These are phyloP conservation scores for Lottia scabra DNA, from an alignment of 2,888 invertebrate species.

Conservation along the genomic window DNA sequence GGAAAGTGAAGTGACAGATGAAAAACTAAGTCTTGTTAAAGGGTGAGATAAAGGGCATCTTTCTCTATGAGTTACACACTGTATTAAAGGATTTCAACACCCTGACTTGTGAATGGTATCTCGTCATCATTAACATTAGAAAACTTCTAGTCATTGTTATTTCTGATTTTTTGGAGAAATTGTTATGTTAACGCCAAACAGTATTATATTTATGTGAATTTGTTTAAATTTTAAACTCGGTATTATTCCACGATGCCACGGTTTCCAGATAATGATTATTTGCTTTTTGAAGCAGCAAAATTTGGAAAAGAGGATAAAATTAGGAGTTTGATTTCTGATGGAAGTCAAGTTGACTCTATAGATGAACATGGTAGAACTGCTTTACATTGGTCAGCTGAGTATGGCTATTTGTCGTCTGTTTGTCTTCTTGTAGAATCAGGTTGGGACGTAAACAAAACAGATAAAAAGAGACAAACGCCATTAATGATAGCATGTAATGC, in stretches of 20 bases:
- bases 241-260: conserved; percentile 14
- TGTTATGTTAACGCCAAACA: no score
- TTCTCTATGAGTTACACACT: no score
- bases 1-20: no score
- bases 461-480: conserved; percentile 52
- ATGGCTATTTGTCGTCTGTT: conserved; percentile 48
- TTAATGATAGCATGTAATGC: conserved; percentile 57
- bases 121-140: no score
- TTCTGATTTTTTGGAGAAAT: no score
- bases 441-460: conserved; percentile 47
- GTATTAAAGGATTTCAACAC: no score
- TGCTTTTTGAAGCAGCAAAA: conserved; percentile 52
- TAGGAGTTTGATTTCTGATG: conserved; percentile 34
- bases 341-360: conserved; percentile 29
- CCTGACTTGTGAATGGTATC: no score
- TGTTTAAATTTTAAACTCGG: no score
- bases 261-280: conserved; percentile 38
- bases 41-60: no score
- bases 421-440: conserved; percentile 45
- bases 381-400: conserved; percentile 59
- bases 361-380: conserved; percentile 50
- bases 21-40: no score
- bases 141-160: no score
- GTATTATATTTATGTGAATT: no score
- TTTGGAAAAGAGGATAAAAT: conserved; percentile 50